These are phyloP conservation scores for Nephila pilipes DNA, from an alignment of 1,140 invertebrate genomes.

Conservation along the genomic window DNA sequence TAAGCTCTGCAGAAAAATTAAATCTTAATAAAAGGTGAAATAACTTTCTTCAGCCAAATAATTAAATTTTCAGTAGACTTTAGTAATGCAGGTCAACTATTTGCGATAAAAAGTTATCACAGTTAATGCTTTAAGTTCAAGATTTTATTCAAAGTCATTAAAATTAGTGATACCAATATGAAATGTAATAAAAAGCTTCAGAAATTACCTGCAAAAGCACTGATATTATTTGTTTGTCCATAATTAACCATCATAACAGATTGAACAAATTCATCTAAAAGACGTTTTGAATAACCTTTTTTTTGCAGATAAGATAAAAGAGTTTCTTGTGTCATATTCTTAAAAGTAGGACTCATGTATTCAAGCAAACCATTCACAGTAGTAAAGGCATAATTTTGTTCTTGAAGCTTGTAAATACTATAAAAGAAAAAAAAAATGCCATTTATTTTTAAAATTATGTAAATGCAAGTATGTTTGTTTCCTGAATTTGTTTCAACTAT, in stretches of 20 bases:
- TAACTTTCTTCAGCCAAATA: too few species aligned
- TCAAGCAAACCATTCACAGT: constrained; percentile 83
- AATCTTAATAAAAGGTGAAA: too few species aligned
- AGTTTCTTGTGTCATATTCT: constrained; percentile 82
- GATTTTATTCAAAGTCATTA: too few species aligned
- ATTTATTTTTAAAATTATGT: too few species aligned
- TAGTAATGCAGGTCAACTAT: too few species aligned
- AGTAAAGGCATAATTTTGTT: constrained; percentile 82
- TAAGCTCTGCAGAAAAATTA: too few species aligned
- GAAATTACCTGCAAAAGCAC: constrained; percentile 84
- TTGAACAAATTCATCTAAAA: constrained; percentile 74
- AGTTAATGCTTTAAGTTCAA: too few species aligned
- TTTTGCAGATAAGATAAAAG: constrained; percentile 81
- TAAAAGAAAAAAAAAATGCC: constrained; percentile 78
- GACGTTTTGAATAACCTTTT: constrained; percentile 53
- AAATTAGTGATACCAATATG: not conserved
- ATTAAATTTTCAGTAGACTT: too few species aligned
- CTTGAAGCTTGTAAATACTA: constrained; percentile 85
- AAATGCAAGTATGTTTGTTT: too few species aligned
- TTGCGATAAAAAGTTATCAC: too few species aligned
- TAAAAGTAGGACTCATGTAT: constrained; percentile 83
- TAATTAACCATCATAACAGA: constrained; percentile 85
- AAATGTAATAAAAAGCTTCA: not conserved
- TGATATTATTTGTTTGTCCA: constrained; percentile 84
- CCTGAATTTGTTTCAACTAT: too few species aligned